Evolutionary conservation across 2,888 invertebrate genomes (phyloP).

Genomic region (Drosophila neutralis): DNA sequence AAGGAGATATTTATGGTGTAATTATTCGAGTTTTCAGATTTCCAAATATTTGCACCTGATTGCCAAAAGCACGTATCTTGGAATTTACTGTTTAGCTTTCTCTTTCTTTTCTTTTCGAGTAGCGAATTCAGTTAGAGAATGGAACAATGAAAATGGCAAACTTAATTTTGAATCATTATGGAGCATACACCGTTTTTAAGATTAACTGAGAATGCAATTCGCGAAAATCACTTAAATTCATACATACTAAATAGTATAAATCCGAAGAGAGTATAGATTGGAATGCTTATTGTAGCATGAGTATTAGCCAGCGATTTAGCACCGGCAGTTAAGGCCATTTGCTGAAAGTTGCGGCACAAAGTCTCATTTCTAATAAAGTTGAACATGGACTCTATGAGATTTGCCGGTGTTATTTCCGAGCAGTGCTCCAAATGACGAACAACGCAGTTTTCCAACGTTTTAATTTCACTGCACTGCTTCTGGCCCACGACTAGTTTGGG

Average conservation of each 20-base stretch:
- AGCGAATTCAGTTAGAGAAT: not conserved
- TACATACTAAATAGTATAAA: slow-evolving; percentile 19
- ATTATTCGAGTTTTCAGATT: slow-evolving; percentile 4
- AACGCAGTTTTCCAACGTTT: slow-evolving; percentile 77
- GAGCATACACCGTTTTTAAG: slow-evolving; percentile 9
- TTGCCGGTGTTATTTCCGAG: slow-evolving; percentile 82
- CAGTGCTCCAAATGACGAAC: slow-evolving; percentile 80
- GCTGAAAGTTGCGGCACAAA: slow-evolving; percentile 73
- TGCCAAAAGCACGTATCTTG: not conserved
- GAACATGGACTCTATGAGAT: slow-evolving; percentile 83
- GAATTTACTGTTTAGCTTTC: not conserved
- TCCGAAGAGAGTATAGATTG: slow-evolving; percentile 19
- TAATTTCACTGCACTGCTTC: slow-evolving; percentile 83
- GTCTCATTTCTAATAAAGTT: slow-evolving; percentile 83
- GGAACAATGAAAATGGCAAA: not conserved
- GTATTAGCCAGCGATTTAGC: not conserved
- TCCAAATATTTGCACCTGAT: slow-evolving; percentile 1
- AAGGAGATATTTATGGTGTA: slow-evolving; percentile 5
- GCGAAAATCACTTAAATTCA: slow-evolving; percentile 23
- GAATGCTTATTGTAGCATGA: slow-evolving; percentile 4
- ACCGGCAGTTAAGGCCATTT: slow-evolving; percentile 41
- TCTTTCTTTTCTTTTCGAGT: not conserved
- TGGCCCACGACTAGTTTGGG: slow-evolving; percentile 88
- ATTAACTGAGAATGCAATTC: slow-evolving; percentile 5
- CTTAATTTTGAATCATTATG: slow-evolving; percentile 12